Evolutionary conservation across 2,113 vertebrate species (phyloP).

Genomic region (Ellobius talpinus): DNA sequence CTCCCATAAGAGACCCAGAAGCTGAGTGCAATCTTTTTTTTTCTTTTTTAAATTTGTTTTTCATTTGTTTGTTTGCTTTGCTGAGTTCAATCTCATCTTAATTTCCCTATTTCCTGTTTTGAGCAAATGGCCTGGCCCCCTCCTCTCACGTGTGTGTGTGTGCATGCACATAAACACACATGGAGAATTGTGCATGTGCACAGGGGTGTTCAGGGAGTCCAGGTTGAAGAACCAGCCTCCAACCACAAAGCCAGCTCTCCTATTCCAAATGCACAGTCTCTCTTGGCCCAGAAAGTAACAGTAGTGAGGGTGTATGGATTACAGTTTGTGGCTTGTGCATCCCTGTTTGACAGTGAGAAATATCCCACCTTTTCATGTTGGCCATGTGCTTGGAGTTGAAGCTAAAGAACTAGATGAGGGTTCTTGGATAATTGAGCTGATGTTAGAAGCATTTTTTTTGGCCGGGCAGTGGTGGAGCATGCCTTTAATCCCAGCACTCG

Average conservation of each 20-base stretch:
- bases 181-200: not conserved
- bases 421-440: conserved; percentile 33
- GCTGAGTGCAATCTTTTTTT: not conserved
- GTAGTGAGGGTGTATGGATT: not conserved
- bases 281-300: conserved; percentile 33
- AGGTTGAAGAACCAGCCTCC: too few relatives aligned
- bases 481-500: too few relatives aligned
- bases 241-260: not conserved
- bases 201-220: not conserved
- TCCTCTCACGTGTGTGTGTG: not conserved
- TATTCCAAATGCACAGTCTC: not conserved
- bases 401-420: conserved; percentile 51
- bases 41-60: not conserved
- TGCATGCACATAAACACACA: not conserved
- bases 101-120: not conserved
- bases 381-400: conserved; percentile 6
- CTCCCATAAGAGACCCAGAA: not conserved
- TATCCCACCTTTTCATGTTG: not conserved
- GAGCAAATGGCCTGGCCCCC: not conserved
- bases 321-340: not conserved
- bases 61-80: too few relatives aligned
- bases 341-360: not conserved
- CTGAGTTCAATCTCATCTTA: not conserved
- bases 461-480: too few relatives aligned
- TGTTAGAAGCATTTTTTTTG: conserved; percentile 42